Evolutionary conservation across 1,140 invertebrate genomes (phyloP), one percentile per base, ranked within the genome.

Genomic region (Ptiloglossa arizonensis): DNA sequence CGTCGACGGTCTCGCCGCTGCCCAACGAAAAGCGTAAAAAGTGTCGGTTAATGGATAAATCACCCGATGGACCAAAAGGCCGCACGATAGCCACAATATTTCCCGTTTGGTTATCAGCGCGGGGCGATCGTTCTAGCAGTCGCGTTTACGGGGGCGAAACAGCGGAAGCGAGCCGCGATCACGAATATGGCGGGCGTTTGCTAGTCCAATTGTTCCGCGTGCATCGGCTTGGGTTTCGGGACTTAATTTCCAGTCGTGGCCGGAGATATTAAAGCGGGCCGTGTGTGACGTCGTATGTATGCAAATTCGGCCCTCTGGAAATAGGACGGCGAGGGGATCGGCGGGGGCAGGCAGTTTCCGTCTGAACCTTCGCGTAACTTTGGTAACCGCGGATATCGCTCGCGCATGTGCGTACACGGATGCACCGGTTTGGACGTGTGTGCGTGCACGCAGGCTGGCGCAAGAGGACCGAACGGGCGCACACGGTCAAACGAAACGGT

Each of bases 281-380:
- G 88, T 84, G 86, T 91, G 88, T 90, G 90, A 90, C 87, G 87
- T 91, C 88, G 90, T 91, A 91, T 91, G 89, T 91, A 91, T 91
- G 90, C 89, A 91, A 91, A 91, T 91, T 86, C 86, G 77, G 70
- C 80, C 77, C 86, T 85, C 86, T 80, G 71, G 68, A 80, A 72
- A 71, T 57, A 32, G 44, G 59, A 50, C 41, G 56, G 52, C 29
- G 29, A 50, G 27, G 63, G 24, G 19, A 17, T n/a, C 0, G 35
- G 64, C 11, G n/a, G 13, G 38, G 27, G 24, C 11, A 52, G 19
- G 71, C 44, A 63, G 86, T 82, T 89, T 89, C 87, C 87, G 88
- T 89, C 86, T 89, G 85, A 82, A 88, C 83, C 79, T 83, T 87
- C 82, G 87, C 86, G 83, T 78, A 85, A 86, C 87, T 88, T 86